Conservation (phyloP, 2,888 invertebrate genomes). For the Meiosimyza platycephala region DNA sequence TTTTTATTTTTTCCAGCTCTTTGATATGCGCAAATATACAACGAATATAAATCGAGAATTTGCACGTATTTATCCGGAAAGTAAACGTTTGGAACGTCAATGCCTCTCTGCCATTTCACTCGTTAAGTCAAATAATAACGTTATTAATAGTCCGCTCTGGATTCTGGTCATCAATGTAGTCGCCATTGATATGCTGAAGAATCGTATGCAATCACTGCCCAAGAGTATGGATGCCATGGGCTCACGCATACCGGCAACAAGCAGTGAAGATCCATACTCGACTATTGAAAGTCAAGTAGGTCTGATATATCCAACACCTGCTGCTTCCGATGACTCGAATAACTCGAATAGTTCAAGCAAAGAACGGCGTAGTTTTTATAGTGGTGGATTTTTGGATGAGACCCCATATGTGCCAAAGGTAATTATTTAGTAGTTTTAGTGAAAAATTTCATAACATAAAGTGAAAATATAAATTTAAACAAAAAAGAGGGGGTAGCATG, state of each 20-base stretch:
- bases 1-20: conserved; percentile 68
- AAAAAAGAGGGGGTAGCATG: too few species aligned
- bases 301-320: conserved; percentile 62
- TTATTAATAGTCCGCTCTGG: conserved; percentile 82
- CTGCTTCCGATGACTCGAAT: conserved; percentile 56
- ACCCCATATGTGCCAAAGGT: conserved; percentile 66
- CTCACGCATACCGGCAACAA: conserved; percentile 54
- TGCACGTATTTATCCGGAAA: conserved; percentile 76
- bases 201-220: conserved; percentile 72
- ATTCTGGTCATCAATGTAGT: conserved; percentile 82
- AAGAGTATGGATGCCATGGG: conserved; percentile 61
- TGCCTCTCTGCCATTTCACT: conserved; percentile 79
- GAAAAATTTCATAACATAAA: too few species aligned
- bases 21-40: conserved; percentile 80
- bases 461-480: too few species aligned
- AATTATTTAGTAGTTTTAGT: background rate
- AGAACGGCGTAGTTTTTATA: conserved; percentile 59
- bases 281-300: conserved; percentile 67
- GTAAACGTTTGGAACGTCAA: conserved; percentile 75
- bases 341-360: conserved; percentile 60
- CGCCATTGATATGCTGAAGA: conserved; percentile 81
- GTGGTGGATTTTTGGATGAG: conserved; percentile 60
- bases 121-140: conserved; percentile 75
- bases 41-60: conserved; percentile 76
- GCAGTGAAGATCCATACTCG: conserved; percentile 66